These are phyloP conservation scores for Montipora capricornis DNA, from an alignment of 64 coral and sea anemone genomes.

Conservation along the genomic window DNA sequence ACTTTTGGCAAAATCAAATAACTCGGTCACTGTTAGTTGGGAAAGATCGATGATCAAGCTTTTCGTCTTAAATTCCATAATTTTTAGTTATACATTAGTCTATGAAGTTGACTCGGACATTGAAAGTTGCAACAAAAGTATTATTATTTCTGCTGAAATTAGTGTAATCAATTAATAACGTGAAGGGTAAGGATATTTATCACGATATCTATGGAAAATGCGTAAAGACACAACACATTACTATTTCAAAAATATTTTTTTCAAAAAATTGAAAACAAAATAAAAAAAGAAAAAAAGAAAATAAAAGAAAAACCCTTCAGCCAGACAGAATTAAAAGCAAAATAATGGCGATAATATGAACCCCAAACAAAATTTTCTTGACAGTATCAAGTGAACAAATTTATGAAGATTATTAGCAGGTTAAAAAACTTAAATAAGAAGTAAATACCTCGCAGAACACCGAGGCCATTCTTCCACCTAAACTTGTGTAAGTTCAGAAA, in stretches of 20 bases:
- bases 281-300: background rate
- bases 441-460: slow-evolving; percentile 18
- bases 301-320: too few relatives aligned
- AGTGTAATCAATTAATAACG: background rate
- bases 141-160: background rate
- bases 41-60: too few relatives aligned
- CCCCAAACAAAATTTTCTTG: too few relatives aligned
- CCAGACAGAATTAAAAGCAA: too few relatives aligned
- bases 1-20: too few relatives aligned
- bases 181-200: background rate
- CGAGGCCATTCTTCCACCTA: slow-evolving; percentile 8
- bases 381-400: background rate
- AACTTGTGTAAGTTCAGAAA: background rate
- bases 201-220: background rate
- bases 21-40: too few relatives aligned
- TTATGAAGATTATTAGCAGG: background rate
- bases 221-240: background rate
- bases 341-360: too few relatives aligned
- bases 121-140: background rate
- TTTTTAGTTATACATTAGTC: too few relatives aligned
- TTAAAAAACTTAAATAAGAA: background rate
- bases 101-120: too few relatives aligned
- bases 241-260: background rate
- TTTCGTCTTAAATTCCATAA: too few relatives aligned
- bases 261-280: background rate